phyloP scores from a whole-genome alignment of 2,113 vertebrate species.

The Ornithorhynchus anatinus region DNA sequence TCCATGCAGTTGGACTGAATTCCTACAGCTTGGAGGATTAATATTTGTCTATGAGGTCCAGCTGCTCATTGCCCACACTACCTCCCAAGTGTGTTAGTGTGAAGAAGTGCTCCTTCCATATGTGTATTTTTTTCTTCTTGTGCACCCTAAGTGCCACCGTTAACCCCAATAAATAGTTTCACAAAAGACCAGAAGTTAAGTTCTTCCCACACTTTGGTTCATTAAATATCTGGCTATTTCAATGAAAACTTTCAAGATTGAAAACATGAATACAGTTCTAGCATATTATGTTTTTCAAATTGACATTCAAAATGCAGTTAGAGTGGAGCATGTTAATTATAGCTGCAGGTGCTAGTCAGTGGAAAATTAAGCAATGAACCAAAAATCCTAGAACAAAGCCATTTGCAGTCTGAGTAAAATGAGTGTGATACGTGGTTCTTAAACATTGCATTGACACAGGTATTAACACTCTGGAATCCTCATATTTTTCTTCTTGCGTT shows the following conservation, averaged over 20 bases:
- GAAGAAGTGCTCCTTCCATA: no score
- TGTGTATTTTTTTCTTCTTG: no score
- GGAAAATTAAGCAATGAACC: constrained; percentile 39
- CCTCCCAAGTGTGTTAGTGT: no score
- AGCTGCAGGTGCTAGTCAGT: constrained; percentile 48
- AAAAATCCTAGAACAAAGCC: constrained; percentile 52
- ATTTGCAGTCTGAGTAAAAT: constrained; percentile 70
- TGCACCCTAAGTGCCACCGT: not conserved
- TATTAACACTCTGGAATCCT: constrained; percentile 64
- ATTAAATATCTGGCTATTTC: no score
- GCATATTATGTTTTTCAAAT: constrained; percentile 28
- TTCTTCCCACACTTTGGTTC: no score
- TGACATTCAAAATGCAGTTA: constrained; percentile 47
- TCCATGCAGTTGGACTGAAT: no score
- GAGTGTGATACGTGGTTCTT: constrained; percentile 51
- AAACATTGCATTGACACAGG: constrained; percentile 56
- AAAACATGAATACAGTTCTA: not conserved
- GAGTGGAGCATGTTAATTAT: constrained; percentile 47
- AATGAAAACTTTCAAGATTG: constrained; percentile 33
- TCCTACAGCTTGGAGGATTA: no score
- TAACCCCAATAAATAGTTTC: not conserved
- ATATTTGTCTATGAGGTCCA: no score
- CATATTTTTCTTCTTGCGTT: constrained; percentile 67
- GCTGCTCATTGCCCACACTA: no score
- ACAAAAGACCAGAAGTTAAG: no score